Evolutionary conservation across 2,797 vertebrate species (phyloP).

Genomic region (Zenarchopterus dispar): DNA sequence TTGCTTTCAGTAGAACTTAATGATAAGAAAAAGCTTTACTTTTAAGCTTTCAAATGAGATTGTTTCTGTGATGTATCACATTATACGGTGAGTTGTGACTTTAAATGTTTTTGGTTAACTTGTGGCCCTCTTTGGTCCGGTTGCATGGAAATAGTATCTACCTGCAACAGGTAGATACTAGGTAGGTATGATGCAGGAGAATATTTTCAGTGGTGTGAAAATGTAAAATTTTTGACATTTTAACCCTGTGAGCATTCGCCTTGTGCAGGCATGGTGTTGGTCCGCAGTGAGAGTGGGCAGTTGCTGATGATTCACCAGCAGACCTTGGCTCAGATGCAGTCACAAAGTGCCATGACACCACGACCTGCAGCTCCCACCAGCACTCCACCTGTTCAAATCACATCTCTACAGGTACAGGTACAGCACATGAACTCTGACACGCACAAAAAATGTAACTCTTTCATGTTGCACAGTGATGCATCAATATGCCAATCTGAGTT

Average conservation of each 20-base stretch:
- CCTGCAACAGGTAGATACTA: too few species aligned
- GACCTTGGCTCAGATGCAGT: conserved; percentile 93
- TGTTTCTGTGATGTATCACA: conserved; percentile 6
- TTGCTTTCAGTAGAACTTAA: not conserved
- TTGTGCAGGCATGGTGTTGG: conserved; percentile 91
- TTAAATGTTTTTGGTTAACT: conserved; percentile 10
- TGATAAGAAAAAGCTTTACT: not conserved
- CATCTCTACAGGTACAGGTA: conserved; percentile 86
- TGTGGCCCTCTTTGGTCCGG: conserved; percentile 15
- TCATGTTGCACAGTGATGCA: not conserved
- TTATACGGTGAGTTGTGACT: not conserved
- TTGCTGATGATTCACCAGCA: conserved; percentile 96
- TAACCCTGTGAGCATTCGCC: conserved; percentile 15
- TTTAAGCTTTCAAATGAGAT: not conserved
- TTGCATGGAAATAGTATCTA: not conserved
- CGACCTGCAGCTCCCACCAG: conserved; percentile 90
- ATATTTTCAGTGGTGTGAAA: not conserved
- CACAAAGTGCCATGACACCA: conserved; percentile 90
- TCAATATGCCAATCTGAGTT: not conserved
- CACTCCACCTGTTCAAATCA: conserved; percentile 90
- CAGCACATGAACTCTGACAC: not conserved
- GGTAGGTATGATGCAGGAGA: too few species aligned
- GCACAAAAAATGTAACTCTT: conserved; percentile 14
- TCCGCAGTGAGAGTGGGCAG: conserved; percentile 95
- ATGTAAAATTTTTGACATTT: conserved; percentile 16